phyloP scores from a whole-genome alignment of 2,888 invertebrate genomes.

The Conus canariensis region DNA sequence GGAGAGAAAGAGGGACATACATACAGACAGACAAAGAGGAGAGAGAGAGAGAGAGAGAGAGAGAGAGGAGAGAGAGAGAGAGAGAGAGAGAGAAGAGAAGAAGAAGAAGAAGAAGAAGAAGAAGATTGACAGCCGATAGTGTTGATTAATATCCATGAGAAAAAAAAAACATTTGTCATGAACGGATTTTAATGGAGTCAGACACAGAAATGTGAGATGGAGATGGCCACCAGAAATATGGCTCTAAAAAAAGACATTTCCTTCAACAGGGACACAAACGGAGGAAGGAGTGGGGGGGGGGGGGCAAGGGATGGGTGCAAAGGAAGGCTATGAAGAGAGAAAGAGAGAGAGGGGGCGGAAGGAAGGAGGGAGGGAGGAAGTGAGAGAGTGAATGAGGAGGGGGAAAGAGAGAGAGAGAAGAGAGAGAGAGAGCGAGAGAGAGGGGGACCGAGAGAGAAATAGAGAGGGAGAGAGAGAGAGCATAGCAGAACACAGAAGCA shows the following conservation, averaged over 20 bases:
- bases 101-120: neutral
- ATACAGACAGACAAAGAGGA: neutral
- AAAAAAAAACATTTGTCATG: neutral
- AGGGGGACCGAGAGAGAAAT: no score
- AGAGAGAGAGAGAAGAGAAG: neutral
- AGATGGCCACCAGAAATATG: neutral
- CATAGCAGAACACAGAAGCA: no score
- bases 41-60: no score
- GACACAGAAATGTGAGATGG: neutral
- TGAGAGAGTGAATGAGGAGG: neutral
- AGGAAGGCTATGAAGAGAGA: neutral
- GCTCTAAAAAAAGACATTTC: no score
- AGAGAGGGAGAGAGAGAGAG: no score
- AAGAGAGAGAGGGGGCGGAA: neutral
- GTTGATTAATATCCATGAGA: neutral
- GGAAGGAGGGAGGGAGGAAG: neutral
- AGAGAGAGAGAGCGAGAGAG: no score
- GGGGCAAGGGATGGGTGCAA: neutral
- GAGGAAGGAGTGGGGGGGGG: neutral
- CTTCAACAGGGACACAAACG: neutral
- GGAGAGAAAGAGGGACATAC: neutral
- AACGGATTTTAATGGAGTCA: neutral
- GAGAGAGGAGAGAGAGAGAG: no score
- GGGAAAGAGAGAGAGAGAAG: neutral
- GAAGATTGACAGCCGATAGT: neutral